Base-by-base conservation (phyloP, 35 echinoderm and acorn worm genomes). In the Patiria miniata region DNA sequence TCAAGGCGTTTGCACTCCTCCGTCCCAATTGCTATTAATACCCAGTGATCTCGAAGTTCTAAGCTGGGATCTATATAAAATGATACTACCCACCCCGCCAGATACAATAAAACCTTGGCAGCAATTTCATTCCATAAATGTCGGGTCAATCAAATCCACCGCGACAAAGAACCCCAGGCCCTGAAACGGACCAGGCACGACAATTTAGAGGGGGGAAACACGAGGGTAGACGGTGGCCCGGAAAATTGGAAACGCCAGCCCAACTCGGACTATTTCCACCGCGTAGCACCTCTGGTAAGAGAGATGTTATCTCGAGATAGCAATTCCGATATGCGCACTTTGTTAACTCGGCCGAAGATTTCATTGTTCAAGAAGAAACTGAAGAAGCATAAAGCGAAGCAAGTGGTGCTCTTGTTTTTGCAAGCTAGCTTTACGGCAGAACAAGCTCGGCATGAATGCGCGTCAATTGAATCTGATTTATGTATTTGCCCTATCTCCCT, bases 71-170 rank as follows among this genome's bases (percentile, higher is more conserved):
- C n/a, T n/a, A 47, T 47, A 6, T 47, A 6, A 47, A 12, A 47
- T 12, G 42, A 47, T 12, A 47, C 42, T 47, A 47, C 4, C 42
- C 65, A 32, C 26, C 65, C 65, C 65, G 65, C 65, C 34, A 73
- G 65, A 32, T 34, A 73, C 34, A 73, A 73, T 73, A 73, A 73
- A 23, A 73, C 2, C 19, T 28, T 73, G 65, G 26, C 26, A 34
- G 19, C 34, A 73, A 73, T 73, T 73, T 73, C 65, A 73, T 73
- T 73, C 65, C 65, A 73, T 73, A 73, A 73, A 73, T 34, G 65
- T 73, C 65, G 65, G 65, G 65, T 73, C 65, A 73, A 73, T 73
- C 65, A 73, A 10, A n/a, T 32, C 14, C 26, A 26, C 14, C 65
- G 34, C 65, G 8, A 73, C 65, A 73, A 73, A 73, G 65, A 73